A percentile compares a stretch with the other conserved stretches of the same genome.
Evolutionary conservation across 2,797 vertebrate species (phyloP).

Genomic region (Megaceryle alcyon): DNA sequence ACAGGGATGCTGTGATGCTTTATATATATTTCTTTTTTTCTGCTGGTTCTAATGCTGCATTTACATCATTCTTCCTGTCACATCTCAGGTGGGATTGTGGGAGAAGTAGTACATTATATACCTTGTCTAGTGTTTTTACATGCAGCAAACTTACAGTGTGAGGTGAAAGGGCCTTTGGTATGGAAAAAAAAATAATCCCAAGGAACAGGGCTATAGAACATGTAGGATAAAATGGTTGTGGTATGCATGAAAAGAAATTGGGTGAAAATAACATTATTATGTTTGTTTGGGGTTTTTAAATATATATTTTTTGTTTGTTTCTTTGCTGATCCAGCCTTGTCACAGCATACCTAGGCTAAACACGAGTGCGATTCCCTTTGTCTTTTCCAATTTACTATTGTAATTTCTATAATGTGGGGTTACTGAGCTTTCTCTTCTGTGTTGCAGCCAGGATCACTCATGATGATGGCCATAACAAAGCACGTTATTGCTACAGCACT

Average conservation of each 20-base stretch:
- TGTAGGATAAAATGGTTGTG: background rate
- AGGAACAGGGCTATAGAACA: background rate
- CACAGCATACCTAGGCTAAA: background rate
- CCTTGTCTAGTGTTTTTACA: background rate
- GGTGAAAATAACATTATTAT: background rate
- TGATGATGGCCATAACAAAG: background rate
- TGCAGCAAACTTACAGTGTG: background rate
- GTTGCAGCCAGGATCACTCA: background rate
- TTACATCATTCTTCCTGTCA: background rate
- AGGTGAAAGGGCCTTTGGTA: background rate
- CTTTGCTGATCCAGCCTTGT: background rate
- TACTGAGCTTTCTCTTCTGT: background rate
- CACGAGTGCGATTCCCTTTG: background rate
- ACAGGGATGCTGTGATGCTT: background rate
- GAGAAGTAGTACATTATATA: background rate
- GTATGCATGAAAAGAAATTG: background rate
- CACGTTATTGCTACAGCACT: background rate
- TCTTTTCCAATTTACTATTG: background rate
- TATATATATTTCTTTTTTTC: background rate
- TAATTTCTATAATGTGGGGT: background rate
- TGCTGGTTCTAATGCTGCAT: background rate
- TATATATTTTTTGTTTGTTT: background rate
- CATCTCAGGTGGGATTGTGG: background rate
- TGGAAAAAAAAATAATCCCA: background rate
- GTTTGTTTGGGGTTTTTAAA: background rate